Percentiles rank a stretch among this genome's conserved stretches.
Conservation (phyloP, 2,888 invertebrate species). For the Amblyjoppa fuscipennis region DNA sequence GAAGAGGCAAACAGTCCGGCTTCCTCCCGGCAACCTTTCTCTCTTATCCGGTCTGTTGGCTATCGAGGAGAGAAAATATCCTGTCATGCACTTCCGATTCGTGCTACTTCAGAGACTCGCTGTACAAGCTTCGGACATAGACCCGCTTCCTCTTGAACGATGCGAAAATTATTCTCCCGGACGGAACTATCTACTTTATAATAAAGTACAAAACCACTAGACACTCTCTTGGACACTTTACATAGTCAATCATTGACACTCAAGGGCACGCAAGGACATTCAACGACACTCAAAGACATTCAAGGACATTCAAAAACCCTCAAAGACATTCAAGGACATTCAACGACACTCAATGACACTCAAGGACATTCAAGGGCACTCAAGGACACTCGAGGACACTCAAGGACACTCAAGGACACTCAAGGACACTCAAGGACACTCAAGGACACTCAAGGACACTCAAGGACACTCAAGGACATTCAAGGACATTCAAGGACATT, state of each 20-base stretch:
- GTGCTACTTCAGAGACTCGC: slow-evolving; percentile 57
- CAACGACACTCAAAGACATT: background rate
- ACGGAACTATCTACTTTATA: background rate
- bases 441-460: too few relatives aligned
- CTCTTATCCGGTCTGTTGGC: slow-evolving; percentile 68
- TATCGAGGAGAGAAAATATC: slow-evolving; percentile 71
- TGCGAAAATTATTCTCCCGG: slow-evolving; percentile 45
- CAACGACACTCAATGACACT: too few relatives aligned
- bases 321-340: too few relatives aligned
- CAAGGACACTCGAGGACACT: too few relatives aligned
- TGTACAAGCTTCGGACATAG: slow-evolving; percentile 25
- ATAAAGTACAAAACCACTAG: background rate
- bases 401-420: too few relatives aligned
- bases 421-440: too few relatives aligned
- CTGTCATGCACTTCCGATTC: slow-evolving; percentile 68
- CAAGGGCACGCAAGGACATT: background rate
- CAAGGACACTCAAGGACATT: too few relatives aligned
- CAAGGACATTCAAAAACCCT: background rate
- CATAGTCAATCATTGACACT: background rate
- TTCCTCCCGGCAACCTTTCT: slow-evolving; percentile 64
- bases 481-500: too few relatives aligned
- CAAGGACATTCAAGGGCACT: too few relatives aligned
- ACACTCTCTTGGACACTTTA: background rate
- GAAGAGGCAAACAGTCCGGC: slow-evolving; percentile 29
- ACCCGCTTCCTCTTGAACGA: slow-evolving; percentile 37